Base-by-base conservation (phyloP, 2,113 vertebrate species). In the Barbus barbus region DNA sequence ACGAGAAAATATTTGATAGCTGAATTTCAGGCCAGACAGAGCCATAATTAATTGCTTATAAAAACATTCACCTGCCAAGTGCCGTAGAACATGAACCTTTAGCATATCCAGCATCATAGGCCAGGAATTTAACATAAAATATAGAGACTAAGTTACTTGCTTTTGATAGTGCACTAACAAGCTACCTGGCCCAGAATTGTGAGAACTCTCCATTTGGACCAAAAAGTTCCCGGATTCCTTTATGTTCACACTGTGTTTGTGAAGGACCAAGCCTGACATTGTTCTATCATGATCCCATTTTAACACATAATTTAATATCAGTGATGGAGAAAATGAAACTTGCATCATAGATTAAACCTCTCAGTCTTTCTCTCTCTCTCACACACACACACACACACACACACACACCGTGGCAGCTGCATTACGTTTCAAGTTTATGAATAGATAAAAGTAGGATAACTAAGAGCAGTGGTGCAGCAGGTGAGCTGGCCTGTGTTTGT, bases 11-110 rank as follows among this genome's bases (percentile, higher is more conserved):
- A 92, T 92, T 91, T 89, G 85, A 91, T 88, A 85, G 77, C 83
- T 53, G 56, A 86, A 78, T 63, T 84, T 81, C 78, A 82, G 75
- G 88, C 90, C 90, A 92, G 90, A 89, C 85, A 87, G 90, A 88
- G 87, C 89, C 84, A 89, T 90, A 89, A 91, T 91, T 90, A 91
- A 92, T 89, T 88, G 87, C 88, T 90, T 89, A 89, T 90, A 88
- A 91, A 92, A 92, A 89, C 89, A 83, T 81, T 82, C 83, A 90
- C 87, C 86, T 90, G 91, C 89, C 91, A 92, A 89, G 77, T 77
- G 86, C 86, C 63, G 85, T 86, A 88, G 89, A 90, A 90, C 88
- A 88, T 85, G 86, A 92, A 87, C 82, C 81, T 83, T 86, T 86
- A 87, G 82, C 85, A 88, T 88, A 89, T 90, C 83, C 87, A 89